These are phyloP conservation scores for Zelostemma sp. DNA, from an alignment of 1,140 invertebrate species.

Conservation along the genomic window DNA sequence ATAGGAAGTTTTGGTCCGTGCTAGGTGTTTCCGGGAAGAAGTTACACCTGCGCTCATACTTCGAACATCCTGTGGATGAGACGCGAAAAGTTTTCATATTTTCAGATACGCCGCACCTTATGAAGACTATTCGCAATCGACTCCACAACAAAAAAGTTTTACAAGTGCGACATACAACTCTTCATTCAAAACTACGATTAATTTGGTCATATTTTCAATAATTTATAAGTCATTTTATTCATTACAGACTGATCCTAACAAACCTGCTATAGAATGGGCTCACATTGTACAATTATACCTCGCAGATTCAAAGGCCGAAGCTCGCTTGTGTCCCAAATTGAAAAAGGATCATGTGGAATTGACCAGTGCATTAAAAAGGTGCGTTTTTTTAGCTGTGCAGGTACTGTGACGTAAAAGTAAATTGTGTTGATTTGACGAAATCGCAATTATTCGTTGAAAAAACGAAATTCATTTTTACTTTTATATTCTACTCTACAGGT, in stretches of 20 bases:
- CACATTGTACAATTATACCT: conserved; percentile 10
- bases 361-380: conserved; percentile 28
- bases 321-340: conserved; percentile 30
- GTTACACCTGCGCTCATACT: background rate
- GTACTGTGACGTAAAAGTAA: conserved; percentile 11
- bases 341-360: conserved; percentile 19
- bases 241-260: conserved; percentile 16
- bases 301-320: background rate
- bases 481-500: conserved; percentile 17
- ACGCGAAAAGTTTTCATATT: conserved; percentile 14
- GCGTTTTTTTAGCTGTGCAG: conserved; percentile 24
- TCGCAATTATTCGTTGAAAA: too few relatives aligned
- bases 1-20: conserved; percentile 38
- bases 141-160: conserved; percentile 15
- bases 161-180: conserved; percentile 7
- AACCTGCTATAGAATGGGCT: conserved; percentile 13
- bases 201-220: too few relatives aligned
- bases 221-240: too few relatives aligned
- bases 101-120: conserved; percentile 25
- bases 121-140: conserved; percentile 38
- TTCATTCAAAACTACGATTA: background rate
- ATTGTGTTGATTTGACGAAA: background rate
- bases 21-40: conserved; percentile 1
- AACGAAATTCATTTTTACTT: too few relatives aligned
- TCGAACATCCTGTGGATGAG: background rate